Percentiles rank a stretch among this genome's conserved stretches.
These are phyloP conservation scores for Chironomus tentans DNA, from an alignment of 2,888 invertebrate genomes.

Conservation along the genomic window DNA sequence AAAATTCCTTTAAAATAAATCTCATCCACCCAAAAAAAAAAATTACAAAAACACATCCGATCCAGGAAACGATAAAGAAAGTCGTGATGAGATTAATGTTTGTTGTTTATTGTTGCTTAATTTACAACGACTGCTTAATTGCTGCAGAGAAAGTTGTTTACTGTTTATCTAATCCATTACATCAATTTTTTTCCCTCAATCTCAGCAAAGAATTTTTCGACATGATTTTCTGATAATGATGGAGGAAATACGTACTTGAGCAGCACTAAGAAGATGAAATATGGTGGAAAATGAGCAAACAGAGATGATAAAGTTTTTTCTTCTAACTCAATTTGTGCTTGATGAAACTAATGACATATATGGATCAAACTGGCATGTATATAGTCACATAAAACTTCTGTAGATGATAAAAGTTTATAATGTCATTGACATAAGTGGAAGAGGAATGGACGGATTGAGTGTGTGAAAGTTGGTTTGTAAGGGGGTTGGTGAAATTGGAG, in stretches of 20 bases:
- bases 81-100: too few species aligned
- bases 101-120: too few species aligned
- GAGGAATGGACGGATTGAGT: background rate
- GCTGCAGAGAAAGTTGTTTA: background rate
- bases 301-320: background rate
- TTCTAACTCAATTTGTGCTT: constrained; percentile 4
- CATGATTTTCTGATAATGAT: background rate
- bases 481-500: too few species aligned
- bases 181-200: background rate
- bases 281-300: background rate
- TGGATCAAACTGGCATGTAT: background rate
- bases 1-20: too few species aligned
- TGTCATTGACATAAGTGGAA: constrained; percentile 16
- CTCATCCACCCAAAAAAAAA: too few species aligned
- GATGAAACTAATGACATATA: constrained; percentile 8
- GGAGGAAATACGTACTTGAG: background rate
- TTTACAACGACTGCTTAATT: background rate
- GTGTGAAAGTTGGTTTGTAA: too few species aligned
- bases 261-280: background rate
- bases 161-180: background rate
- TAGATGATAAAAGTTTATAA: constrained; percentile 17
- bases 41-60: too few species aligned
- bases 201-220: background rate
- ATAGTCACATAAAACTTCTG: background rate
- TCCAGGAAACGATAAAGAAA: too few species aligned